phyloP scores from a whole-genome alignment of 64 coral and sea anemone species.

The Anthopleura sola region DNA sequence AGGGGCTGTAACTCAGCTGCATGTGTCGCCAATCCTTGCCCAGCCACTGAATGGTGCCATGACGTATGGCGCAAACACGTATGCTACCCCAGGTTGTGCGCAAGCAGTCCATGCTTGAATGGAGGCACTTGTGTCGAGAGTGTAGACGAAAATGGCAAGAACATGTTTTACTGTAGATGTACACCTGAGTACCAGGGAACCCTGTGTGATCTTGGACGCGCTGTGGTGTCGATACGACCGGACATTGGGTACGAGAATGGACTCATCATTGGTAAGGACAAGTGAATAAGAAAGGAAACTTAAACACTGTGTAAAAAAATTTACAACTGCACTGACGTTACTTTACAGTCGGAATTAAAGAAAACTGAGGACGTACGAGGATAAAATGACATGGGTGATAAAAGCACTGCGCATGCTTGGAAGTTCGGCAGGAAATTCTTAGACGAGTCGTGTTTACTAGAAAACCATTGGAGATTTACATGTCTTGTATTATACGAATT shows the following conservation, averaged over 20 bases:
- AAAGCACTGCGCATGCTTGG: too few relatives aligned
- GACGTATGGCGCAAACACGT: slow-evolving; percentile 72
- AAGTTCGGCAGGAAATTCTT: too few relatives aligned
- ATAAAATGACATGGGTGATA: too few relatives aligned
- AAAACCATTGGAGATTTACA: too few relatives aligned
- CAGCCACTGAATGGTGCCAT: slow-evolving; percentile 64
- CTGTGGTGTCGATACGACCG: slow-evolving; percentile 47
- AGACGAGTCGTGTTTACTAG: too few relatives aligned
- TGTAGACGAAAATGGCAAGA: slow-evolving; percentile 47
- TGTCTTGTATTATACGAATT: too few relatives aligned
- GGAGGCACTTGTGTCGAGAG: slow-evolving; percentile 79
- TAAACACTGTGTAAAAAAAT: too few relatives aligned
- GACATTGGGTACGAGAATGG: slow-evolving; percentile 31
- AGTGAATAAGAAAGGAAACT: neutral
- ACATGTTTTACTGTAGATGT: slow-evolving; percentile 77
- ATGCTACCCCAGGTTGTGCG: slow-evolving; percentile 74
- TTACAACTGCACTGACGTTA: too few relatives aligned
- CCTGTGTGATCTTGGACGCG: slow-evolving; percentile 58
- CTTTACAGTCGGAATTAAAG: too few relatives aligned
- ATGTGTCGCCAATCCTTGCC: slow-evolving; percentile 45
- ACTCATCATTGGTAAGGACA: slow-evolving; percentile 64
- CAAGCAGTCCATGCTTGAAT: slow-evolving; percentile 59
- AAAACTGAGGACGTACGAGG: too few relatives aligned
- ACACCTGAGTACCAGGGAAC: slow-evolving; percentile 51
- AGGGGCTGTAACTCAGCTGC: slow-evolving; percentile 61